phyloP scores from a whole-genome alignment of 2,113 vertebrate genomes.

The Colinus virginianus region DNA sequence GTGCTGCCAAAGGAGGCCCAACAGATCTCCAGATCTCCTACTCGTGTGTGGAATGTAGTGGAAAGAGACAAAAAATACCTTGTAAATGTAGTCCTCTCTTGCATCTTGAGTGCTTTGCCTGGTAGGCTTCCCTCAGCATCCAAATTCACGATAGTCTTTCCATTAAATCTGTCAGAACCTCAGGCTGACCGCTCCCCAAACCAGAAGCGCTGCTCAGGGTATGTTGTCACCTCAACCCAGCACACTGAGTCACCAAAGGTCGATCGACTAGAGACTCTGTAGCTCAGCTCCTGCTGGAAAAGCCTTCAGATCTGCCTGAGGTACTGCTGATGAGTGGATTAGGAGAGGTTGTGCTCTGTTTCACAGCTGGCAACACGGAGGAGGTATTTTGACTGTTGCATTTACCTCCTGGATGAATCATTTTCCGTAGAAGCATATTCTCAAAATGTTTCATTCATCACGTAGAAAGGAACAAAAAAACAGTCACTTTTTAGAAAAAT shows the following conservation, averaged over 20 bases:
- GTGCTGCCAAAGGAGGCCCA: neutral
- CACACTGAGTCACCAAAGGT: neutral
- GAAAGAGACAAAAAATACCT: neutral
- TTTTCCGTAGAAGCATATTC: neutral
- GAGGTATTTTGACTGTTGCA: neutral
- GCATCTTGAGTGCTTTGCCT: neutral
- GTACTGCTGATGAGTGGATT: neutral
- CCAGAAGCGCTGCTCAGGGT: neutral
- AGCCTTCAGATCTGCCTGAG: neutral
- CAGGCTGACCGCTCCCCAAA: neutral
- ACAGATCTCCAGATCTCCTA: neutral
- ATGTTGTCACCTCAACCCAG: neutral
- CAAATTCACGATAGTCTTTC: neutral
- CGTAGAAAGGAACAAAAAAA: neutral
- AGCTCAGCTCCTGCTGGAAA: rapidly evolving
- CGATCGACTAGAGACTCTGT: neutral
- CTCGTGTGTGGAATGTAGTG: rapidly evolving
- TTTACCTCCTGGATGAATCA: neutral
- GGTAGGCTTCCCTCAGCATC: neutral
- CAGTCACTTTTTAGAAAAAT: neutral
- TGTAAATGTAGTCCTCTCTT: neutral
- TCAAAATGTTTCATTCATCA: neutral
- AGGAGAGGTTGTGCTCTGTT: neutral
- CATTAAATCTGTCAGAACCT: neutral
- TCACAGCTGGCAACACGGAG: neutral